These are phyloP conservation scores for Halcyon senegalensis DNA, from an alignment of 2,113 vertebrate genomes.

Conservation along the genomic window DNA sequence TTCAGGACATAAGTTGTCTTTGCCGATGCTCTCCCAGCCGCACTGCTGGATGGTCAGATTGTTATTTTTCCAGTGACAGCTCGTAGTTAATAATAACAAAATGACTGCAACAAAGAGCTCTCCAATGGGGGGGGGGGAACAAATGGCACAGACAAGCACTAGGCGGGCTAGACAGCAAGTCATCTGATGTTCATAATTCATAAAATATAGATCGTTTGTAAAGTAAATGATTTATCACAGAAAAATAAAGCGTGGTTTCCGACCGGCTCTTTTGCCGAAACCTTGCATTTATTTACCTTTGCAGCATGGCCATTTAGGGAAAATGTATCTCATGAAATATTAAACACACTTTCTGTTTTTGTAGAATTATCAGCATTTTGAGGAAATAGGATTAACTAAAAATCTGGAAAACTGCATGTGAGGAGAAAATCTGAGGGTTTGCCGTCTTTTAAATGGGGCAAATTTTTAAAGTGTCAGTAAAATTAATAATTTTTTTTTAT, in stretches of 20 bases:
- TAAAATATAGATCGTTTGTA: background rate
- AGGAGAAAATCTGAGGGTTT: background rate
- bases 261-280: background rate
- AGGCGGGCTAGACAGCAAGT: background rate
- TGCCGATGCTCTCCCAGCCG: fast-evolving
- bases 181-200: background rate
- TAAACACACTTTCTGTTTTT: background rate
- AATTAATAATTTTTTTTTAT: background rate
- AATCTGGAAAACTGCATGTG: background rate
- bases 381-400: background rate
- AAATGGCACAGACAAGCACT: background rate
- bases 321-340: background rate
- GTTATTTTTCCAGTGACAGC: background rate
- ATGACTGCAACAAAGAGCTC: background rate
- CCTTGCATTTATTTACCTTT: constrained; percentile 4
- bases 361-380: background rate
- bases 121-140: background rate
- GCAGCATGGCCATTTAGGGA: background rate
- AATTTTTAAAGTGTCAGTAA: background rate
- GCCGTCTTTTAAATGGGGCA: background rate
- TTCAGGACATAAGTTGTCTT: background rate
- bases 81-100: background rate
- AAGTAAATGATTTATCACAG: constrained; percentile 18
- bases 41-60: no score
- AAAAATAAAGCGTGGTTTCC: constrained; percentile 10